A percentile compares a stretch with the other conserved stretches of the same genome.
Evolutionary conservation across 2,797 vertebrate species (phyloP).

Genomic region (Loriculus beryllinus): DNA sequence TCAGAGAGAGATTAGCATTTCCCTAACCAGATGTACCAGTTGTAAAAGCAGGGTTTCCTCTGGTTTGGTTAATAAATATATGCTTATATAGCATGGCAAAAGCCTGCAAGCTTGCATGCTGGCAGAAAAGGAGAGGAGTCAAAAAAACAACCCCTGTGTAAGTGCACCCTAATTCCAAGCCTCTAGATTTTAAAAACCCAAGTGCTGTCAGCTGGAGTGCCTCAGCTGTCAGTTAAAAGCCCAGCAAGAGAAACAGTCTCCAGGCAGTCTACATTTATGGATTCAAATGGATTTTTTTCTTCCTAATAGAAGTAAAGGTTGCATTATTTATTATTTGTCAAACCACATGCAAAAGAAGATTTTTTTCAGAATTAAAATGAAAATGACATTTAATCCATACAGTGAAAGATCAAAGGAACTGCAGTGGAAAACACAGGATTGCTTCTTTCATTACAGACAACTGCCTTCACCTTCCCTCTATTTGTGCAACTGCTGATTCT

Average conservation of each 20-base stretch:
- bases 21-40: neutral
- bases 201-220: conserved; percentile 47
- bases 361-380: neutral
- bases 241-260: conserved; percentile 15
- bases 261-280: neutral
- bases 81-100: neutral
- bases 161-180: neutral
- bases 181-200: neutral
- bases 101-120: neutral
- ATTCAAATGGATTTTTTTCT: neutral
- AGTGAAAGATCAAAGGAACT: neutral
- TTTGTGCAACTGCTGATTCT: neutral
- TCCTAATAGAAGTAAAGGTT: neutral
- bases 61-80: neutral
- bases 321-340: conserved; percentile 32
- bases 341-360: neutral
- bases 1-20: neutral
- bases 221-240: conserved; percentile 58
- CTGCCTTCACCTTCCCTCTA: neutral
- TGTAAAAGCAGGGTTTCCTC: neutral
- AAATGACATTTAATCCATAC: neutral
- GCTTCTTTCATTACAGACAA: neutral
- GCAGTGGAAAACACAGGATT: neutral
- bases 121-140: neutral
- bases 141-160: neutral